Evolutionary conservation across 2,888 invertebrate species (phyloP).

Genomic region (Lordiphosa fenestrarum): DNA sequence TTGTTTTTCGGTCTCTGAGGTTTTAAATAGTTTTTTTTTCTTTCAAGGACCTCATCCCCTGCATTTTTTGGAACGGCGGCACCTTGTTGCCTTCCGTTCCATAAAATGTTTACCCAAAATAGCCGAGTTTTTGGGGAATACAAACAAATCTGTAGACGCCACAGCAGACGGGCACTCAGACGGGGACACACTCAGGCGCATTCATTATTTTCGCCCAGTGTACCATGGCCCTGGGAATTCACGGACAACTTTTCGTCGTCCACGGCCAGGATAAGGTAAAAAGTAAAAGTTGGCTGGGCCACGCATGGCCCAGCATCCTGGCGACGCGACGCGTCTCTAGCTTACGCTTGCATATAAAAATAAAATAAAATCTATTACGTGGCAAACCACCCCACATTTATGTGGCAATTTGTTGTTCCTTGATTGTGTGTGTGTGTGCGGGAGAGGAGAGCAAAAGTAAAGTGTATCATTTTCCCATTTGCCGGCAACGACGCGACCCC

Average conservation of each 20-base stretch:
- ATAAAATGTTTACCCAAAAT: neutral
- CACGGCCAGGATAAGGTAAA: conserved; percentile 43
- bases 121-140: neutral
- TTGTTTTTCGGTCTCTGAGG: too few relatives aligned
- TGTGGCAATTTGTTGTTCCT: conserved; percentile 80
- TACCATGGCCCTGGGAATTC: conserved; percentile 4
- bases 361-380: conserved; percentile 80
- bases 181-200: neutral
- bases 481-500: conserved; percentile 47
- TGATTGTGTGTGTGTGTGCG: conserved; percentile 60
- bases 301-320: conserved; percentile 19
- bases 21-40: too few relatives aligned
- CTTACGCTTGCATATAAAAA: conserved; percentile 59
- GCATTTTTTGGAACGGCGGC: too few relatives aligned
- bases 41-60: too few relatives aligned
- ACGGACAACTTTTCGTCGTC: conserved; percentile 1
- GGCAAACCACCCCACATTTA: conserved; percentile 80
- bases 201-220: conserved; percentile 4
- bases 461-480: conserved; percentile 80
- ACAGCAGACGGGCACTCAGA: too few relatives aligned
- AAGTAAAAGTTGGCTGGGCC: conserved; percentile 65
- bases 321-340: neutral
- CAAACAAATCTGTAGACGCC: neutral
- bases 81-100: too few relatives aligned
- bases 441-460: conserved; percentile 58